A percentile compares a stretch with the other conserved stretches of the same genome.
Conservation (phyloP, 1,140 invertebrate species). For the Camponotus vicinus region DNA sequence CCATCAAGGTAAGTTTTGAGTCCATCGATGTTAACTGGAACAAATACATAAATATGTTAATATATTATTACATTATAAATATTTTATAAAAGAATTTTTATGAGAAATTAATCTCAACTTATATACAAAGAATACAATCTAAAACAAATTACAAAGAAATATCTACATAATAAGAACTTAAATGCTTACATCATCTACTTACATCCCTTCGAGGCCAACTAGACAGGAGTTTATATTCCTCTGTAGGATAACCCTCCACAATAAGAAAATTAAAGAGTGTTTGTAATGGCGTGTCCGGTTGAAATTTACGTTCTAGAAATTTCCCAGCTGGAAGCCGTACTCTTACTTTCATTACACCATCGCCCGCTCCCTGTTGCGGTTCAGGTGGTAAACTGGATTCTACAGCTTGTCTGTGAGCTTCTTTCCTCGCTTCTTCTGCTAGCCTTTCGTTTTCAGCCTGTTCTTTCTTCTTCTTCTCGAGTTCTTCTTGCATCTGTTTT, state of each 20-base stretch:
- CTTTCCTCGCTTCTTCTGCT: slow-evolving; percentile 90
- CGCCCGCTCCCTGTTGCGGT: slow-evolving; percentile 86
- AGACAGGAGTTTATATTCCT: slow-evolving; percentile 96
- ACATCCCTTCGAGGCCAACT: slow-evolving; percentile 97
- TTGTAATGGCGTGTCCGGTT: slow-evolving; percentile 89
- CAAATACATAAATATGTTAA: slow-evolving; percentile 4
- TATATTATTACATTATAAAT: background rate
- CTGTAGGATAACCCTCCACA: slow-evolving; percentile 94
- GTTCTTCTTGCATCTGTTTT: slow-evolving; percentile 90
- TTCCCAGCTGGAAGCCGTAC: slow-evolving; percentile 92
- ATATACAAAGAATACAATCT: background rate
- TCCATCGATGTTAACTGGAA: slow-evolving; percentile 94
- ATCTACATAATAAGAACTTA: slow-evolving; percentile 65
- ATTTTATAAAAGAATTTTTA: background rate
- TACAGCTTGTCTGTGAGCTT: slow-evolving; percentile 88
- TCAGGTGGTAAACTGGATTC: slow-evolving; percentile 89
- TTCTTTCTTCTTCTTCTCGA: slow-evolving; percentile 89
- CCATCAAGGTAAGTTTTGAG: slow-evolving; percentile 91
- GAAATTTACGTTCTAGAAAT: slow-evolving; percentile 92
- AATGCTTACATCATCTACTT: slow-evolving; percentile 85
- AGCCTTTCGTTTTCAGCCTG: slow-evolving; percentile 90
- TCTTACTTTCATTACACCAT: slow-evolving; percentile 90
- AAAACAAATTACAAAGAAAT: slow-evolving; percentile 54
- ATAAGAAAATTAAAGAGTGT: slow-evolving; percentile 94
- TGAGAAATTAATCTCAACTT: background rate